Base-by-base conservation (phyloP, 1,140 invertebrate genomes). In the Scaptomyza montana region DNA sequence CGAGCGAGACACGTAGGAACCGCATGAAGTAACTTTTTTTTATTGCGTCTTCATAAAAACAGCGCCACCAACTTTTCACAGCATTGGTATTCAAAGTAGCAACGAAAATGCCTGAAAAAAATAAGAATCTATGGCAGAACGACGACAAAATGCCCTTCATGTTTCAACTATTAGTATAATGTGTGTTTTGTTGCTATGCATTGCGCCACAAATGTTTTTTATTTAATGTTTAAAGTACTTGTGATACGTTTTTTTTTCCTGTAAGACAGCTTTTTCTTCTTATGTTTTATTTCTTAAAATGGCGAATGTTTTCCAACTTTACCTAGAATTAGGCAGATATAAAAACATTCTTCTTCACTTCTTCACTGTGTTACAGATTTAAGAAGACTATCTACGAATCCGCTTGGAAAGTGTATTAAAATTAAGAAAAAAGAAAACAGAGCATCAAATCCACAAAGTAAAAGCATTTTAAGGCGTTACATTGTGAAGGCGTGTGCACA, bases 21-120 rank as follows among this genome's bases (percentile, higher is more conserved):
- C 60, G 75, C 70, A 86, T 82, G 82, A 86, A 89, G 84, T 89
- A 86, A 89, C 82, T 86, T 86, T 86, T 66, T 66, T 86, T 89
- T 86, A 86, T 86, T 87, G 84, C 78, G 79, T 82, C 78, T 86
- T 86, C 84, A 87, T 86, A 78, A 82, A 87, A 81, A 76, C 76
- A 71, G 66, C 65, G 61, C 75, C 71, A 78, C 21, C 33, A 86
- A 74, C 66, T 89, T 87, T 87, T 65, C 61, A 74, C 84, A 65
- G 84, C 81, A 86, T 86, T 86, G 84, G 86, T 89, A 86, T 86
- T 86, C 82, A 86, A 86, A 89, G 84, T 89, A 79, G 82, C 78
- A 87, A 76, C 67, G 55, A 43, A 71, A 66, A 55, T 77, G 59
- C 78, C 77, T 55, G 30, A 19, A 33, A 33, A 3, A 13, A 45